phyloP scores from a whole-genome alignment of 2,888 invertebrate species.

The Phyllotreta cruciferae region DNA sequence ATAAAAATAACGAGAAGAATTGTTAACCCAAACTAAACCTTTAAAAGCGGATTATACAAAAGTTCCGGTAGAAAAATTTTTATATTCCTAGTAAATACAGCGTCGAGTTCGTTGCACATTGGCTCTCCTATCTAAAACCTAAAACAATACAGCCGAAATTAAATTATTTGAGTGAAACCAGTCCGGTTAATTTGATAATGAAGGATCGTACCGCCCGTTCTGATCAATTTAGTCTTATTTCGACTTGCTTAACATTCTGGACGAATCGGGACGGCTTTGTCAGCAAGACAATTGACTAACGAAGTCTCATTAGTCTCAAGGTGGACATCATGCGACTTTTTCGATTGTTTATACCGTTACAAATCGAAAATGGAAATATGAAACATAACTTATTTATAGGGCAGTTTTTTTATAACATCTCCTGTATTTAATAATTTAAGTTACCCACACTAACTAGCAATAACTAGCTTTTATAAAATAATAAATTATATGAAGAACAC shows the following conservation, averaged over 20 bases:
- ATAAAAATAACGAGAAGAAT: no score
- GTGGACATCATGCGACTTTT: conserved; percentile 49
- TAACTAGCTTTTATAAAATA: no score
- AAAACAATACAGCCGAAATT: conserved; percentile 44
- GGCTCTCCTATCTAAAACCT: conserved; percentile 19
- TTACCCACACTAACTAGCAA: no score
- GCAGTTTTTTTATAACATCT: no score
- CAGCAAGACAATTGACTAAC: conserved; percentile 44
- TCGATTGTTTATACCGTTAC: conserved; percentile 41
- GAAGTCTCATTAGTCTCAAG: conserved; percentile 55
- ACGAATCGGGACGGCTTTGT: not conserved
- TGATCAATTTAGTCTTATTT: conserved; percentile 46
- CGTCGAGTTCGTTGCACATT: not conserved
- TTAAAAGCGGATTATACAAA: not conserved
- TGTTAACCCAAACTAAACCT: no score
- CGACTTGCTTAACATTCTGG: conserved; percentile 2
- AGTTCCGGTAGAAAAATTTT: not conserved
- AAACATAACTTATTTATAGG: no score
- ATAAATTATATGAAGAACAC: no score
- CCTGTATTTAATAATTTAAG: no score
- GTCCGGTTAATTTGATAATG: conserved; percentile 47
- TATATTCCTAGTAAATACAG: conserved; percentile 19
- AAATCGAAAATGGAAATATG: not conserved
- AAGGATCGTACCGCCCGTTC: conserved; percentile 39
- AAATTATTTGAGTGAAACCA: conserved; percentile 45